A percentile compares a stretch with the other conserved stretches of the same genome.
Evolutionary conservation across 2,888 invertebrate genomes (phyloP).

Genomic region (Agriopis marginaria): DNA sequence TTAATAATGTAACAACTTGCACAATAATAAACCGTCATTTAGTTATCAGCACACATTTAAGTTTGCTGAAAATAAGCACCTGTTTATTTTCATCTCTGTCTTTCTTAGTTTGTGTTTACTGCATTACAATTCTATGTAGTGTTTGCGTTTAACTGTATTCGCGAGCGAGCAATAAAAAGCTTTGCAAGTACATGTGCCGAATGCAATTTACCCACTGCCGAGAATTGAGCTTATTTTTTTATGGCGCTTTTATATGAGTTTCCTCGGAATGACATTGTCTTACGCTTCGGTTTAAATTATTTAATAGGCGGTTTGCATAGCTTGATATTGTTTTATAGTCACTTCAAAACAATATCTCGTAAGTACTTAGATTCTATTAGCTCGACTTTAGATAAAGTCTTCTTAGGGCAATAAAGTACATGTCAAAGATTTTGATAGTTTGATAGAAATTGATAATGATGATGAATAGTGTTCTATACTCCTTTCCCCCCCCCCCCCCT

Average conservation of each 20-base stretch:
- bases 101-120: conserved; percentile 12
- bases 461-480: no score
- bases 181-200: conserved; percentile 13
- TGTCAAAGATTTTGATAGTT: not conserved
- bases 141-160: conserved; percentile 37
- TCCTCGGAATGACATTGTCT: not conserved
- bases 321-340: not conserved
- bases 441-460: no score
- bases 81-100: not conserved
- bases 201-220: conserved; percentile 24
- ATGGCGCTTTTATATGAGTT: conserved; percentile 2
- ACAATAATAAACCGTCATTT: no score
- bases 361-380: no score
- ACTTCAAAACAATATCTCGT: not conserved
- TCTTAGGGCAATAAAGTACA: not conserved
- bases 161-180: conserved; percentile 21
- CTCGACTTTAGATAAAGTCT: no score
- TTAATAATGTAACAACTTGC: no score
- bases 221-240: conserved; percentile 6
- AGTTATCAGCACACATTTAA: no score
- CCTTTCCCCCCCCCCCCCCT: no score
- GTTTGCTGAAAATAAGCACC: not conserved
- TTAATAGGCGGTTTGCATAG: not conserved
- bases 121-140: conserved; percentile 23
- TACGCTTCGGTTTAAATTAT: not conserved